Evolutionary conservation across 2,113 vertebrate species (phyloP), one percentile per base, ranked within the genome.

Genomic region (Ceyx cyanopectus): DNA sequence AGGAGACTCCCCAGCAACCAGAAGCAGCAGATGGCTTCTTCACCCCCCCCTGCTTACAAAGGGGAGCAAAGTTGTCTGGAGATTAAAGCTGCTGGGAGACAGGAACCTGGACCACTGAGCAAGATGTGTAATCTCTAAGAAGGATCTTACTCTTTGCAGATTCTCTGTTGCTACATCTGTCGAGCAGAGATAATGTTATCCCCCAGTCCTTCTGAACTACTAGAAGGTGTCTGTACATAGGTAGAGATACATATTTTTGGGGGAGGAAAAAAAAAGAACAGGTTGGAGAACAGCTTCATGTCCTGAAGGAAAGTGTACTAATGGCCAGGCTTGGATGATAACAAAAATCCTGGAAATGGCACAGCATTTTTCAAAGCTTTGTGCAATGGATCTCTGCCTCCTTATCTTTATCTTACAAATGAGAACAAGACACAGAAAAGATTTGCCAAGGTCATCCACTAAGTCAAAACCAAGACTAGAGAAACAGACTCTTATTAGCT

Each of bases 11-110:
- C 67, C 73, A 87, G 91, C 92, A 96, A 92, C 89, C 89, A 87
- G 32, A 20, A 56, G 74, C 79, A 93, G 86, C 91, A 96, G 87
- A 89, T 91, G 89, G 84, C 62, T 89, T 92, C 87, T 85, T 66
- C 75, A 81, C 63, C 60, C 45, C 6, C 41, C 30, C 37, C 53
- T 67, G 81, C 81, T 32, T 51, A 77, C 81, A 83, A 68, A 85
- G 54, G 20, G 40, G 27, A 85, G 74, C 56, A 89, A 94, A 93
- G 56, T 51, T 89, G 70, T 54, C 78, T 17, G 41, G 66, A 0
- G 0, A 76, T 80, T 66, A 85, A 91, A 89, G 75, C 91, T 89
- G 60, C 75, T 70, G 46, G 40, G 56, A 89, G 32, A 76, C 30
- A 76, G 60, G 32, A 93, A 73, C 43, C 60, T 53, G n/a, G 66